These are phyloP conservation scores for Fragum whitleyi DNA, from an alignment of 2,888 invertebrate species.

Conservation along the genomic window DNA sequence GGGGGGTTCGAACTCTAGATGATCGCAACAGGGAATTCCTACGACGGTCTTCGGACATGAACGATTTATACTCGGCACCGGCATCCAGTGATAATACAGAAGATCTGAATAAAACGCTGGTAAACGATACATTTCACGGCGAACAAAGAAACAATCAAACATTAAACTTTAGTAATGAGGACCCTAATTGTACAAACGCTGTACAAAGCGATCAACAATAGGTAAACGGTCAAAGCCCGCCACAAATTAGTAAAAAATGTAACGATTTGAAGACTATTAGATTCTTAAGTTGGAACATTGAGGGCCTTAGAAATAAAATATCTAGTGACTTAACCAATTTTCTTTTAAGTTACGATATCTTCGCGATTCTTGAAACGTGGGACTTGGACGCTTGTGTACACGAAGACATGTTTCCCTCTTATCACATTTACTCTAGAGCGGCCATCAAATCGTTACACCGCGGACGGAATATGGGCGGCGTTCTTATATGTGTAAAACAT, in stretches of 20 bases:
- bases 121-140: too few relatives aligned
- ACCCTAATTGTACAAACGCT: not conserved
- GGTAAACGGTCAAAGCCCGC: not conserved
- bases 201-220: not conserved
- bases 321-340: not conserved
- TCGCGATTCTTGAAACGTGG: not conserved
- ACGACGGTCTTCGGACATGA: not conserved
- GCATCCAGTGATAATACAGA: too few relatives aligned
- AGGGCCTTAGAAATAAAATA: not conserved
- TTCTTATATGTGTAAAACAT: not conserved
- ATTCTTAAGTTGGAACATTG: not conserved
- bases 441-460: not conserved
- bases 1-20: not conserved
- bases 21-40: not conserved
- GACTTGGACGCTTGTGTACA: not conserved
- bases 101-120: not conserved
- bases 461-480: not conserved
- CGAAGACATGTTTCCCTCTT: not conserved
- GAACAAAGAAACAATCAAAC: too few relatives aligned
- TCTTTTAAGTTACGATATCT: not conserved
- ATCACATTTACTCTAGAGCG: not conserved
- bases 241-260: too few relatives aligned
- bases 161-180: not conserved
- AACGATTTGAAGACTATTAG: too few relatives aligned
- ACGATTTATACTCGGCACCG: too few relatives aligned